phyloP scores from a whole-genome alignment of 2,113 vertebrate species.

The Cynopterus brachyotis region DNA sequence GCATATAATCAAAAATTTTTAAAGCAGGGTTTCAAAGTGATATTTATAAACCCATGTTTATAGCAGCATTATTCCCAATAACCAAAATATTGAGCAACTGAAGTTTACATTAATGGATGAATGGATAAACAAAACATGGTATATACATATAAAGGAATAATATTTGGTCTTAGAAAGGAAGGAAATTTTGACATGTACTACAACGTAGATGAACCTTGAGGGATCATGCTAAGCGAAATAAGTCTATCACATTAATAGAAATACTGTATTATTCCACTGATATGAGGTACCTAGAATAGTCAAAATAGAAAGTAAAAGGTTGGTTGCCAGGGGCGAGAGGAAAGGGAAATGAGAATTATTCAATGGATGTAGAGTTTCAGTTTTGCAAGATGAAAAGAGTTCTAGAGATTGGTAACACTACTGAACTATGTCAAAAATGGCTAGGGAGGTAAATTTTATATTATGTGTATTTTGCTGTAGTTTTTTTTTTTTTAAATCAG shows the following conservation, averaged over 20 bases:
- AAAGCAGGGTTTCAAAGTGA: background rate
- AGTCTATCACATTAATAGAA: background rate
- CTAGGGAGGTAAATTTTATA: background rate
- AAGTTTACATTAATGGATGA: background rate
- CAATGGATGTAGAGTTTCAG: background rate
- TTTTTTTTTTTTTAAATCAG: background rate
- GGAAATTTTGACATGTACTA: background rate
- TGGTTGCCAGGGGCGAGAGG: background rate
- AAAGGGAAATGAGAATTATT: background rate
- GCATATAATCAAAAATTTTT: background rate
- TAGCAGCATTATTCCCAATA: background rate
- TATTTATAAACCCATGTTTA: background rate
- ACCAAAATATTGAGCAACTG: background rate
- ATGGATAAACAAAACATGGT: background rate
- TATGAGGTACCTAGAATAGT: background rate
- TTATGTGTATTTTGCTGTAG: background rate
- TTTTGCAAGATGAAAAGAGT: background rate
- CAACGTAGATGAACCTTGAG: background rate
- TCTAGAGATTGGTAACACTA: background rate
- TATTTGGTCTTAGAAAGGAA: background rate
- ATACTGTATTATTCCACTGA: background rate
- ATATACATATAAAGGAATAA: background rate
- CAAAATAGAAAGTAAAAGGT: background rate
- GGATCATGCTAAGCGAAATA: background rate
- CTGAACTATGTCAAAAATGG: background rate